Evolutionary conservation across 2,113 vertebrate species (phyloP).

Genomic region (Microtus montanus): DNA sequence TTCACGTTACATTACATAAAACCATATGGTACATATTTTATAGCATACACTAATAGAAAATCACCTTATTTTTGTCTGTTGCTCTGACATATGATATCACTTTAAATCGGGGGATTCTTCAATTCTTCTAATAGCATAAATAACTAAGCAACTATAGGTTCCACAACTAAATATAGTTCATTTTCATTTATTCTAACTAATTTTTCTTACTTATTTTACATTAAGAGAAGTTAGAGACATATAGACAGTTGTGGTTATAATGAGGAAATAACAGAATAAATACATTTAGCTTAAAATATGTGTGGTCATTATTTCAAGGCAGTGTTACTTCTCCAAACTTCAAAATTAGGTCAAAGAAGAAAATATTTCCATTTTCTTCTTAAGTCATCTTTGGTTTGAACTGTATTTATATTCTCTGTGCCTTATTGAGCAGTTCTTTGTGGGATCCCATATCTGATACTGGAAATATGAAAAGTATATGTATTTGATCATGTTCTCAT

Average conservation of each 20-base stretch:
- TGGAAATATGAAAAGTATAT: background rate
- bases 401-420: background rate
- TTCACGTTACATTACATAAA: background rate
- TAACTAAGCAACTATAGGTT: background rate
- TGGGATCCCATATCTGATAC: background rate
- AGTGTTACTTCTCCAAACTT: background rate
- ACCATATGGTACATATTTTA: background rate
- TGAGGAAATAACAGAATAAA: constrained; percentile 10
- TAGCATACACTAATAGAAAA: background rate
- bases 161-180: background rate
- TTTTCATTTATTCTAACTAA: background rate
- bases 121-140: background rate
- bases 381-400: background rate
- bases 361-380: background rate
- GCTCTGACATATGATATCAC: background rate
- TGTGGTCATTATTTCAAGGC: background rate
- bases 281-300: background rate
- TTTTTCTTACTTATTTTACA: background rate
- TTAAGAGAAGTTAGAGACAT: background rate
- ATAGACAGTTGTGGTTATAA: background rate
- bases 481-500: background rate
- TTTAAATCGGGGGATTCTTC: constrained; percentile 1
- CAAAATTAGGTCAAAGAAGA: background rate
- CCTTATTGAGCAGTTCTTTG: background rate
- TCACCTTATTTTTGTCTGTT: background rate